phyloP scores from a whole-genome alignment of 2,113 vertebrate genomes.

The Syrrhaptes paradoxus region DNA sequence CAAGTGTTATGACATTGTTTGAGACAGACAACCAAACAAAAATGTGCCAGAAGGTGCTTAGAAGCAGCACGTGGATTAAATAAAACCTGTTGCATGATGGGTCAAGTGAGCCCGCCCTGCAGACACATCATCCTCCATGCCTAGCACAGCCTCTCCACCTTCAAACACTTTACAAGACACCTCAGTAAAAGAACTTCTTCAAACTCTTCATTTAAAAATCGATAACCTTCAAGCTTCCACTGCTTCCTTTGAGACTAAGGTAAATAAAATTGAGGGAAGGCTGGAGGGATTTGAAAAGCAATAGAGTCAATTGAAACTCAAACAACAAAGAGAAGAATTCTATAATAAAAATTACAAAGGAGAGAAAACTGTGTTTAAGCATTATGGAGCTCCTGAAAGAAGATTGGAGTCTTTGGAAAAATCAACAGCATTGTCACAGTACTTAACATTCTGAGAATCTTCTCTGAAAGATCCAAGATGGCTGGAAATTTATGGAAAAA shows the following conservation, averaged over 20 bases:
- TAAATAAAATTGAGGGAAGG: slow-evolving; percentile 63
- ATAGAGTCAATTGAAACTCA: slow-evolving; percentile 49
- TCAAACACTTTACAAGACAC: not conserved
- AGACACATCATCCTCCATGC: not conserved
- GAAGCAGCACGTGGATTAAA: not conserved
- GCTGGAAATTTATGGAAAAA: not conserved
- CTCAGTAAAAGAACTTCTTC: slow-evolving; percentile 35
- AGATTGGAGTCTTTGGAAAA: not conserved
- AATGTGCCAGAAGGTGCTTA: not conserved
- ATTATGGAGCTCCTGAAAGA: slow-evolving; percentile 7
- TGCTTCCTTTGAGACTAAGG: slow-evolving; percentile 54
- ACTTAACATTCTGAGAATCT: not conserved
- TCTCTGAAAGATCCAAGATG: not conserved
- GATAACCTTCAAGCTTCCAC: slow-evolving; percentile 49
- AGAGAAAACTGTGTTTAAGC: slow-evolving; percentile 26
- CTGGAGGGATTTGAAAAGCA: slow-evolving; percentile 52
- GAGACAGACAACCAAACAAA: not conserved
- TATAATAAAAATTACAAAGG: slow-evolving; percentile 45
- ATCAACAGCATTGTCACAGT: not conserved
- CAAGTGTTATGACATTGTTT: not conserved
- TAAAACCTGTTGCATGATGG: not conserved
- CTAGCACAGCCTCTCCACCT: not conserved
- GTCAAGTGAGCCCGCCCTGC: not conserved
- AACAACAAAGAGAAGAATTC: slow-evolving; percentile 55
- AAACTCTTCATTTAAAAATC: slow-evolving; percentile 70